Evolutionary conservation across 2,888 invertebrate genomes (phyloP), one percentile per base, ranked within the genome.

Genomic region (Caenorhabditis macrosperma): DNA sequence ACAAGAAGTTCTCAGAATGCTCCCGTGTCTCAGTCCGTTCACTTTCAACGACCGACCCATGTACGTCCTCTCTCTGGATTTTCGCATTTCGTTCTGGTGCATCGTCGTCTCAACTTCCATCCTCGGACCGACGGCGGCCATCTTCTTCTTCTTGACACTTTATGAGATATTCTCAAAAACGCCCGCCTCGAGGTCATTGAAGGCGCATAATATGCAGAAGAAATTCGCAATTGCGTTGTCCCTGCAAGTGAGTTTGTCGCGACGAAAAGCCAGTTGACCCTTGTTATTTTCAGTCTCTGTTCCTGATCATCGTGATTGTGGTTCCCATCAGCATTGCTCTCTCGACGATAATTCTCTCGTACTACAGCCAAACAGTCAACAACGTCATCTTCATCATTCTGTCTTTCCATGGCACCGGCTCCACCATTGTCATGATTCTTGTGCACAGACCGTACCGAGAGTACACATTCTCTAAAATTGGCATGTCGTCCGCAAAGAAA

Each of bases 391-490:
- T 44, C 44, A 44, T 44, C 3, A 17, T 17, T 2, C 44, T 44
- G 3, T 59, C 59, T 15, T 9, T 26, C 3, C 60, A 60, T 17
- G 60, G 60, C 0, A 12, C n/a, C 44, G 26, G 20, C 0, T 60
- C 60, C 7, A 60, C 60, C 2, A 17, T 44, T 9, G 46, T 44
- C 7, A 60, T 60, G 60, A 28, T 60, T 28, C 10, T 44, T 0
- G 46, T 60, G 6, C 60, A 44, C 28, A 15, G 17, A n/a, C 46
- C 60, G 1, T 60, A 60, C 38, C n/a, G 60, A 26, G 44, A 60
- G 3, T 33, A 33, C 33, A 9, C 9, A 9, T 9, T 33, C 6
- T 33, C 33, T 5, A 33, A 33, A 33, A 33, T 33, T 33, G 33
- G 33, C 5, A 33, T 33, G 5, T 33, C 33, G 9, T 33, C 9